A percentile compares a stretch with the other conserved stretches of the same genome.
These are phyloP conservation scores for Pipistrellus kuhlii DNA, from an alignment of 2,797 vertebrate species.

Conservation along the genomic window DNA sequence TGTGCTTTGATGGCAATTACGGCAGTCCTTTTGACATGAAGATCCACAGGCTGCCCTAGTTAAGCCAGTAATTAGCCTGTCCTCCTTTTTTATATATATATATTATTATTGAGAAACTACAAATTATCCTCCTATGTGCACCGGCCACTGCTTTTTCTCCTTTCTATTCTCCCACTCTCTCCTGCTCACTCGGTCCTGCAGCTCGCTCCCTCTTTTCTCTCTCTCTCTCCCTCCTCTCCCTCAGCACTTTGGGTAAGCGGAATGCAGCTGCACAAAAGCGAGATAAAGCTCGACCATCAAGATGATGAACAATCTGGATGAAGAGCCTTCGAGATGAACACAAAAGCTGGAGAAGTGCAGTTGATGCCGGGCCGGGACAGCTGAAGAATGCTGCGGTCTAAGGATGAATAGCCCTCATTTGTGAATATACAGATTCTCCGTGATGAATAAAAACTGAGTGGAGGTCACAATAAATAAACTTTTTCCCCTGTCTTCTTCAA, in stretches of 20 bases:
- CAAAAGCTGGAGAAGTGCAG: slow-evolving; percentile 93
- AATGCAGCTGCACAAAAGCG: slow-evolving; percentile 94
- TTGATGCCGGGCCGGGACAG: slow-evolving; percentile 91
- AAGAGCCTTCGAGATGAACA: slow-evolving; percentile 93
- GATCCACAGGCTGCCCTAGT: slow-evolving; percentile 98
- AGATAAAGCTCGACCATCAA: slow-evolving; percentile 95
- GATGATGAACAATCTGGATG: slow-evolving; percentile 96
- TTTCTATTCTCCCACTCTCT: slow-evolving; percentile 85
- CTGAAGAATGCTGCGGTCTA: slow-evolving; percentile 92
- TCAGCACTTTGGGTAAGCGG: slow-evolving; percentile 92
- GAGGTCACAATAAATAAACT: slow-evolving; percentile 93
- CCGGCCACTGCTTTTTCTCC: slow-evolving; percentile 91
- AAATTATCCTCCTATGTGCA: slow-evolving; percentile 97
- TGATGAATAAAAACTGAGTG: slow-evolving; percentile 91
- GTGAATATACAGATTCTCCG: slow-evolving; percentile 94
- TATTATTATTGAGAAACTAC: slow-evolving; percentile 95
- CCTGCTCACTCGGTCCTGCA: slow-evolving; percentile 61
- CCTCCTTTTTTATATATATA: slow-evolving; percentile 78
- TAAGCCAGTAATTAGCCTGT: slow-evolving; percentile 99
- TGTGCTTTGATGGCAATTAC: slow-evolving; percentile 99
- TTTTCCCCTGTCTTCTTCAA: slow-evolving; percentile 87
- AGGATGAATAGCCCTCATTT: slow-evolving; percentile 96
- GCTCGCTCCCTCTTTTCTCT: slow-evolving; percentile 68
- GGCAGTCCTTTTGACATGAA: slow-evolving; percentile 98
- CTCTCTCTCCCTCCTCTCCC: slow-evolving; percentile 88